A percentile compares a stretch with the other conserved stretches of the same genome.
These are phyloP conservation scores for Ostrea denselamellosa DNA, from an alignment of 1,140 invertebrate genomes.

Conservation along the genomic window DNA sequence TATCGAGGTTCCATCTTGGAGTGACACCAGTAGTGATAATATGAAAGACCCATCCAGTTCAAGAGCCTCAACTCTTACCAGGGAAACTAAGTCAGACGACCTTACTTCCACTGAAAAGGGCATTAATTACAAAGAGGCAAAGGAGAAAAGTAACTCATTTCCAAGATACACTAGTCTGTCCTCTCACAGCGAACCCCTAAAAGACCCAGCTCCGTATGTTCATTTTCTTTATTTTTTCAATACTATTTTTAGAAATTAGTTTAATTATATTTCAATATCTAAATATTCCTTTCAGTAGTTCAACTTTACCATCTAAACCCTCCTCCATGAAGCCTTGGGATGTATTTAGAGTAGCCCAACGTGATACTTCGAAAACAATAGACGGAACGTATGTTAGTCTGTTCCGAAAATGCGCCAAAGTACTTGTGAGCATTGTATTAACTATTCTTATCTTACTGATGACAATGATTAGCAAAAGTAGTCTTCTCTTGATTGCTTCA, in stretches of 20 bases:
- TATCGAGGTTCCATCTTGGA: slow-evolving; percentile 54
- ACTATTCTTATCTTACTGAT: slow-evolving; percentile 64
- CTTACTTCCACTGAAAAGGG: not conserved
- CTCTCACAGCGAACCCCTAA: slow-evolving; percentile 6
- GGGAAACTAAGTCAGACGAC: slow-evolving; percentile 34
- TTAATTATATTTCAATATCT: not conserved
- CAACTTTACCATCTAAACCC: not conserved
- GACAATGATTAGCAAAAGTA: slow-evolving; percentile 71
- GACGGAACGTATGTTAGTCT: slow-evolving; percentile 64
- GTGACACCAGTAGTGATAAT: slow-evolving; percentile 64
- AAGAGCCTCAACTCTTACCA: slow-evolving; percentile 53
- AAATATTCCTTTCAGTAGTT: not conserved
- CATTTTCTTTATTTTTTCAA: not conserved
- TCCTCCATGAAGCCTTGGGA: slow-evolving; percentile 66
- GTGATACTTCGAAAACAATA: slow-evolving; percentile 57
- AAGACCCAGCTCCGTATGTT: not conserved
- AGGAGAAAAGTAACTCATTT: slow-evolving; percentile 1
- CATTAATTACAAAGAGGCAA: not conserved
- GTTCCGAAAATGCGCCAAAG: slow-evolving; percentile 67
- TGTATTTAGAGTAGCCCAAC: slow-evolving; percentile 64
- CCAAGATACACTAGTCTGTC: not conserved
- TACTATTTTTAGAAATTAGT: slow-evolving; percentile 31
- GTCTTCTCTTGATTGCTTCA: slow-evolving; percentile 73
- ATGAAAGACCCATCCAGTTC: slow-evolving; percentile 58
- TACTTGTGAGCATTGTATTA: slow-evolving; percentile 69